Conservation (phyloP, 2,888 invertebrate genomes). For the Marronus borbonicus region DNA sequence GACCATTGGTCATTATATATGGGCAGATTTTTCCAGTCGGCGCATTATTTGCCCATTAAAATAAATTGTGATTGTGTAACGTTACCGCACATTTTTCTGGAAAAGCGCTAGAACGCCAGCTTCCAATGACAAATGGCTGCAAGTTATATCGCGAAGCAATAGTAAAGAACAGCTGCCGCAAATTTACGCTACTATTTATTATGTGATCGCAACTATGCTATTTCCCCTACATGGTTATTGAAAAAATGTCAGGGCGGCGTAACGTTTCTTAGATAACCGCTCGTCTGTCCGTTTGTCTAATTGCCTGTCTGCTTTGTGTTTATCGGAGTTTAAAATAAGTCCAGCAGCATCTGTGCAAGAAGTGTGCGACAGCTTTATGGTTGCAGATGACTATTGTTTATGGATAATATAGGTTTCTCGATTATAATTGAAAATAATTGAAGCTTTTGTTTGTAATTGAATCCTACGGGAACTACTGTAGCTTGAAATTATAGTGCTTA, state of each 20-base stretch:
- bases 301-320: slow-evolving; percentile 15
- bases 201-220: slow-evolving; percentile 12
- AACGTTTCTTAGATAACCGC: slow-evolving; percentile 30
- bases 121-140: not conserved
- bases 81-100: slow-evolving; percentile 30
- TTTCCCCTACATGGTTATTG: slow-evolving; percentile 29
- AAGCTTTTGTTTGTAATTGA: too few relatives aligned
- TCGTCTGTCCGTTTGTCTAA: slow-evolving; percentile 33
- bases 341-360: not conserved
- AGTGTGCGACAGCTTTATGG: not conserved
- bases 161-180: slow-evolving; percentile 10
- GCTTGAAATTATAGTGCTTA: too few relatives aligned
- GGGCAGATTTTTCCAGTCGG: not conserved
- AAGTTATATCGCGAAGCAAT: slow-evolving; percentile 6
- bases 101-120: slow-evolving; percentile 23
- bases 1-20: too few relatives aligned
- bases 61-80: slow-evolving; percentile 33
- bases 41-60: slow-evolving; percentile 17
- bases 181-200: slow-evolving; percentile 14
- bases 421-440: too few relatives aligned
- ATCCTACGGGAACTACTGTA: too few relatives aligned
- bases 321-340: not conserved
- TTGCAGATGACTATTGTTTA: too few relatives aligned
- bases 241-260: slow-evolving; percentile 24
- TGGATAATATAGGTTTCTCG: not conserved